Percentiles rank a stretch among this genome's conserved stretches.
Evolutionary conservation across 2,888 invertebrate genomes (phyloP).

Genomic region (Pomacea canaliculata): DNA sequence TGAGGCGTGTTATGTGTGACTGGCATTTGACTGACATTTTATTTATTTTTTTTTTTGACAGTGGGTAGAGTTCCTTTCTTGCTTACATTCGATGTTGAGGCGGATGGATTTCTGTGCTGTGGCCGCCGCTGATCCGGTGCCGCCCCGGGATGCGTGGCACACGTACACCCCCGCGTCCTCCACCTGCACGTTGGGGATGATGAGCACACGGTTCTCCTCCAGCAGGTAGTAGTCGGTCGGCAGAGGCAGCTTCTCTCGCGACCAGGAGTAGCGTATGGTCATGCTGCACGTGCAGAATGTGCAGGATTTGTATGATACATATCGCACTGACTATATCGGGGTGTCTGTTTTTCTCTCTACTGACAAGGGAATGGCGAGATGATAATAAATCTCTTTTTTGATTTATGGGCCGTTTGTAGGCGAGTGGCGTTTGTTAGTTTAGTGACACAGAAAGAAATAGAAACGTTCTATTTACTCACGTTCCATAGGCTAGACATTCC

Average conservation of each 20-base stretch:
- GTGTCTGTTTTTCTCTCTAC: background rate
- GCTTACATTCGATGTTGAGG: slow-evolving; percentile 34
- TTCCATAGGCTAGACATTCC: slow-evolving; percentile 96
- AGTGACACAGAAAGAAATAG: background rate
- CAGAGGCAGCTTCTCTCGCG: slow-evolving; percentile 69
- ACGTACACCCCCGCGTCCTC: slow-evolving; percentile 94
- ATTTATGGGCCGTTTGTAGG: too few relatives aligned
- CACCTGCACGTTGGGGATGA: slow-evolving; percentile 86
- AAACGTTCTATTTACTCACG: slow-evolving; percentile 74
- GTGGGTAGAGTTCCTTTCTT: too few relatives aligned
- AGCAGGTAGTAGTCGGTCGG: slow-evolving; percentile 84
- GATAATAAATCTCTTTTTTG: too few relatives aligned
- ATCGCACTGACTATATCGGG: background rate
- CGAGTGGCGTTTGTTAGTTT: too few relatives aligned
- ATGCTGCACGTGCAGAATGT: slow-evolving; percentile 34
- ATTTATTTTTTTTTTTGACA: too few relatives aligned
- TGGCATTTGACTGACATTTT: too few relatives aligned
- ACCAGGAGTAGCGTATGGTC: slow-evolving; percentile 55
- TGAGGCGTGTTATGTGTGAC: too few relatives aligned
- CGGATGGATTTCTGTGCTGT: slow-evolving; percentile 30
- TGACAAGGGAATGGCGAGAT: background rate
- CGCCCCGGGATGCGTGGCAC: slow-evolving; percentile 77
- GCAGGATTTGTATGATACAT: background rate
- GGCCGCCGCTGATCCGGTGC: slow-evolving; percentile 23
- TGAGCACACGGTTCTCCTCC: slow-evolving; percentile 87